A percentile compares a stretch with the other conserved stretches of the same genome.
Conservation (phyloP, 2,113 vertebrate genomes). For the Eretmochelys imbricata region DNA sequence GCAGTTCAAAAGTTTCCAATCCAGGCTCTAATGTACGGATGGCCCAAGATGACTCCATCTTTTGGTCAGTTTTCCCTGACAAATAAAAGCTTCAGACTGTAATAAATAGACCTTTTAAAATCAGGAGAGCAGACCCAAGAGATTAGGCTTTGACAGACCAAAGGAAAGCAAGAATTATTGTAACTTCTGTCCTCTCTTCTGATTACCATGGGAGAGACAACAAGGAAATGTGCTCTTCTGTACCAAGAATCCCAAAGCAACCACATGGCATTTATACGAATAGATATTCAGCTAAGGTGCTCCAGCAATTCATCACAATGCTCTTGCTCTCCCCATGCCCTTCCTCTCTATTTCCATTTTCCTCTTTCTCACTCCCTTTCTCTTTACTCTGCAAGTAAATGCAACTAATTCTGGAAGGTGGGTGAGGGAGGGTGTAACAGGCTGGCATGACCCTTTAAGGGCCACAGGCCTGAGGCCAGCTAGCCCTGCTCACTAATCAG, state of each 20-base stretch:
- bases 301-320: not conserved
- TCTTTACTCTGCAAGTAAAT: not conserved
- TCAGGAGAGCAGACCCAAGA: constrained; percentile 23
- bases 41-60: constrained; percentile 27
- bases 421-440: not conserved
- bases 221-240: not conserved
- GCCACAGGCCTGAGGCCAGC: not conserved
- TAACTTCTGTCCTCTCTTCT: not conserved
- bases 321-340: not conserved
- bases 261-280: not conserved
- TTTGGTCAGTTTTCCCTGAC: constrained; percentile 24
- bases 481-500: not conserved
- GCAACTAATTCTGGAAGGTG: not conserved
- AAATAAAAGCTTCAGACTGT: constrained; percentile 34
- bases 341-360: not conserved
- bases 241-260: constrained; percentile 17
- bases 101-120: constrained; percentile 45
- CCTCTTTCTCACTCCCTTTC: constrained; percentile 3
- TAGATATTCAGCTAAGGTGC: not conserved
- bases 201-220: not conserved
- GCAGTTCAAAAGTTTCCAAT: constrained; percentile 31
- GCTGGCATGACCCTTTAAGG: not conserved
- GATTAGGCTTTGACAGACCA: constrained; percentile 22
- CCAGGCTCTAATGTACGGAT: constrained; percentile 23
- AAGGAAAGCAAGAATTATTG: constrained; percentile 41